Evolutionary conservation across 2,888 invertebrate species (phyloP).

Genomic region (Siphonodentalium dalli): DNA sequence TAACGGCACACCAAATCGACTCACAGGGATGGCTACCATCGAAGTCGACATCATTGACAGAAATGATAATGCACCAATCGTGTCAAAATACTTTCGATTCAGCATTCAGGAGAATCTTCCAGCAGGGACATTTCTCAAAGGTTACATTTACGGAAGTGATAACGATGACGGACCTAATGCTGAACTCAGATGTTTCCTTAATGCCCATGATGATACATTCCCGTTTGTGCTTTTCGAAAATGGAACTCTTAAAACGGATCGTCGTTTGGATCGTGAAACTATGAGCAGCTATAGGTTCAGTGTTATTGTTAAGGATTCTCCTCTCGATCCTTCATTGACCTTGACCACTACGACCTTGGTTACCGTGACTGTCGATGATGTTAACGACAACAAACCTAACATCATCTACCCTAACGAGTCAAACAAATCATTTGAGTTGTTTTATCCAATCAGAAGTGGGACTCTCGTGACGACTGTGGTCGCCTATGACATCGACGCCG

Average conservation of each 20-base stretch:
- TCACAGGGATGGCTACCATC: constrained; percentile 38
- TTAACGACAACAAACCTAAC: constrained; percentile 41
- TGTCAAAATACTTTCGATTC: constrained; percentile 36
- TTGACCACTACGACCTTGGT: constrained; percentile 31
- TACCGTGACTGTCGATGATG: constrained; percentile 34
- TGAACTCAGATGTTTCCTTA: constrained; percentile 35
- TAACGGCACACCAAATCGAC: constrained; percentile 36
- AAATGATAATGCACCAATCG: constrained; percentile 50
- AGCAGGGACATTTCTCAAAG: constrained; percentile 32
- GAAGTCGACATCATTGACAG: constrained; percentile 38
- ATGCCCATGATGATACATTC: too few relatives aligned
- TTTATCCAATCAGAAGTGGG: too few relatives aligned
- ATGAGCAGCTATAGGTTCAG: constrained; percentile 38
- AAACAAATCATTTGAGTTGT: constrained; percentile 29
- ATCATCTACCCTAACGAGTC: constrained; percentile 43
- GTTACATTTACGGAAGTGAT: constrained; percentile 40
- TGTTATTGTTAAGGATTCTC: constrained; percentile 47
- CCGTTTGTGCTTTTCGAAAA: constrained; percentile 43
- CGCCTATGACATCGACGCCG: constrained; percentile 40
- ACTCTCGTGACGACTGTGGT: too few relatives aligned
- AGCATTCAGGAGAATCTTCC: constrained; percentile 39
- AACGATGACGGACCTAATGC: constrained; percentile 43
- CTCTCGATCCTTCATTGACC: too few relatives aligned
- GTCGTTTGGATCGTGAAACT: constrained; percentile 43
- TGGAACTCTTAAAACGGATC: constrained; percentile 40